Conservation (phyloP, 2,888 invertebrate species). For the Smittia aterrima region DNA sequence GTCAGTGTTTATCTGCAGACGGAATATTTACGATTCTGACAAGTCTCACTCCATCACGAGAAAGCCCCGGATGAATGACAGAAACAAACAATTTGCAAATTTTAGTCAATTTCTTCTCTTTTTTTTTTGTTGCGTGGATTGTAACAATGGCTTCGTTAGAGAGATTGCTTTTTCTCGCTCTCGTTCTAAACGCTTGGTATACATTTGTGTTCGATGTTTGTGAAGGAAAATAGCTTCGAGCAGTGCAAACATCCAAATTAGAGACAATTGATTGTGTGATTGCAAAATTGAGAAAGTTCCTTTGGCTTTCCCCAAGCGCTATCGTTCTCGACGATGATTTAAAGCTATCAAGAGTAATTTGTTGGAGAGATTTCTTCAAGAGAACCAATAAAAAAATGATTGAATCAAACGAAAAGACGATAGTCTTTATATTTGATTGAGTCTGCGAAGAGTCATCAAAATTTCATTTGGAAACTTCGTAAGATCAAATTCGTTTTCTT, state of each 20-base stretch:
- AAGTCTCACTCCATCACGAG: background rate
- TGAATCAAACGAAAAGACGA: too few relatives aligned
- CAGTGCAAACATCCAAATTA: conserved; percentile 2
- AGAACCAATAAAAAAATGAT: too few relatives aligned
- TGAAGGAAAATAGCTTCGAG: background rate
- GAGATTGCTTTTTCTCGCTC: background rate
- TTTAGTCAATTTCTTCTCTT: background rate
- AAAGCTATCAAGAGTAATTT: too few relatives aligned
- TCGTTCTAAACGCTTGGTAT: background rate
- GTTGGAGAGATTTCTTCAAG: too few relatives aligned
- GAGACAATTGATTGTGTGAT: conserved; percentile 3
- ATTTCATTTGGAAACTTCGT: too few relatives aligned
- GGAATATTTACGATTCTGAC: background rate
- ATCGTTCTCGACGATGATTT: background rate
- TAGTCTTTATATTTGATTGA: too few relatives aligned
- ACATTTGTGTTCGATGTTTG: background rate
- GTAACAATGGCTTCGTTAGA: conserved; percentile 1
- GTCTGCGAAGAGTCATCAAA: too few relatives aligned
- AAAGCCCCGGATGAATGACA: background rate
- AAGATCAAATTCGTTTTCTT: background rate
- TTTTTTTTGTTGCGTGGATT: background rate
- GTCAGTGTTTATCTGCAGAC: background rate
- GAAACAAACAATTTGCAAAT: background rate
- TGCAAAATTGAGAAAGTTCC: background rate
- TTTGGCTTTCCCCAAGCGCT: background rate